Conservation (phyloP, 2,113 vertebrate species). For the Xenus cinereus region DNA sequence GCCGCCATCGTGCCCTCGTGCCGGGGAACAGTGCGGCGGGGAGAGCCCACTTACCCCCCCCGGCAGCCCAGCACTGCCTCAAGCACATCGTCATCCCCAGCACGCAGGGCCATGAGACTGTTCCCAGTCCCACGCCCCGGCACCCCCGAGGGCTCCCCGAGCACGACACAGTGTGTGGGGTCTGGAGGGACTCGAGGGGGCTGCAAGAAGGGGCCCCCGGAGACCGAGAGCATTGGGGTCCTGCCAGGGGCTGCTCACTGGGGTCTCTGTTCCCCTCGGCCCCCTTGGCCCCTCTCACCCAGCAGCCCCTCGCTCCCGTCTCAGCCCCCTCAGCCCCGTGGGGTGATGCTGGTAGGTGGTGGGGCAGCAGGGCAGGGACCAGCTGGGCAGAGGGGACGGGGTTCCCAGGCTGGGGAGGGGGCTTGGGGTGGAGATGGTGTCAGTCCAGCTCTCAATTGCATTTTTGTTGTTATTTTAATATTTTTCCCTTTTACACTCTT, state of each 20-base stretch:
- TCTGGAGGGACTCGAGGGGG: too few relatives aligned
- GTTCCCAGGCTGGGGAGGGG: background rate
- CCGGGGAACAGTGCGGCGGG: background rate
- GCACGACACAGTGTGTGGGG: rapidly evolving
- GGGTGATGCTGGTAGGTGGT: background rate
- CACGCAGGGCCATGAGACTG: rapidly evolving
- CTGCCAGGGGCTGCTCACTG: rapidly evolving
- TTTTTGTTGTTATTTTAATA: background rate
- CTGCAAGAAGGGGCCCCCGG: background rate
- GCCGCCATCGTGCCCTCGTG: rapidly evolving
- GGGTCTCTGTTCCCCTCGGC: background rate
- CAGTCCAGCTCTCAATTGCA: background rate
- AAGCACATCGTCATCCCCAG: rapidly evolving
- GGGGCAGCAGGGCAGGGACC: background rate
- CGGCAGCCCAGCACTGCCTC: background rate
- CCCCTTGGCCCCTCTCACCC: background rate
- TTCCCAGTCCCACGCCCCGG: rapidly evolving
- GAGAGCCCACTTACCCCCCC: too few relatives aligned
- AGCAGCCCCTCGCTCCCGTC: rapidly evolving
- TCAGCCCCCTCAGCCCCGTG: background rate
- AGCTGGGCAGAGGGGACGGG: background rate
- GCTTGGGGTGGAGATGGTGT: background rate
- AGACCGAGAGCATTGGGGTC: rapidly evolving
- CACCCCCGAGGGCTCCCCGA: rapidly evolving
- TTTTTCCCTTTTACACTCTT: background rate